Conservation (phyloP, 2,797 vertebrate species). For the Adelosebastes latens region DNA sequence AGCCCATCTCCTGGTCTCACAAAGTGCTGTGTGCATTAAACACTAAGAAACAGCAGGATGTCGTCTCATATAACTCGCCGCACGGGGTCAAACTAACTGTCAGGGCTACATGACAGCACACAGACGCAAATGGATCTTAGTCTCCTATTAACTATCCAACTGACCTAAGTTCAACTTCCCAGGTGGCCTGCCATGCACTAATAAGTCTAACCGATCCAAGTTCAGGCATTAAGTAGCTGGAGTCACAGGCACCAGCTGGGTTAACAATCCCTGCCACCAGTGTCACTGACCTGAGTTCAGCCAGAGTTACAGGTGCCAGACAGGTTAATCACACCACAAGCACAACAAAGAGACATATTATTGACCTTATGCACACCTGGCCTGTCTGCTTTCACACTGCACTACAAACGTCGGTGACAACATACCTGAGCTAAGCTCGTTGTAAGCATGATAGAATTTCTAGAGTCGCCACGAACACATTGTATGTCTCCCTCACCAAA, state of each 20-base stretch:
- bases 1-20: conserved; percentile 1
- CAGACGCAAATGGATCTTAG: conserved; percentile 47
- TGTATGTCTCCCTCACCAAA: not conserved
- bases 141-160: conserved; percentile 53
- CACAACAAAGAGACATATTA: conserved; percentile 59
- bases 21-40: conserved; percentile 7
- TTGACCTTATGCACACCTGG: conserved; percentile 41
- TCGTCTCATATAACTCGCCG: not conserved
- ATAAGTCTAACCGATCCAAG: conserved; percentile 67
- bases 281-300: conserved; percentile 62
- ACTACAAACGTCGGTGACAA: conserved; percentile 23
- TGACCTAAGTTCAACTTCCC: conserved; percentile 67
- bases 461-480: conserved; percentile 9
- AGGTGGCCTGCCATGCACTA: conserved; percentile 57
- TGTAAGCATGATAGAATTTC: not conserved
- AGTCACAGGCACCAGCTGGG: conserved; percentile 72
- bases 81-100: conserved; percentile 45
- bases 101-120: conserved; percentile 50
- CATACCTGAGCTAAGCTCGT: not conserved
- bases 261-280: conserved; percentile 63
- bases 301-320: conserved; percentile 61
- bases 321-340: conserved; percentile 71
- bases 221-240: conserved; percentile 64
- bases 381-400: conserved; percentile 21
- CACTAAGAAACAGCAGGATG: not conserved